Conservation (phyloP, 2,888 invertebrate genomes). For the Macrosiphum euphorbiae region DNA sequence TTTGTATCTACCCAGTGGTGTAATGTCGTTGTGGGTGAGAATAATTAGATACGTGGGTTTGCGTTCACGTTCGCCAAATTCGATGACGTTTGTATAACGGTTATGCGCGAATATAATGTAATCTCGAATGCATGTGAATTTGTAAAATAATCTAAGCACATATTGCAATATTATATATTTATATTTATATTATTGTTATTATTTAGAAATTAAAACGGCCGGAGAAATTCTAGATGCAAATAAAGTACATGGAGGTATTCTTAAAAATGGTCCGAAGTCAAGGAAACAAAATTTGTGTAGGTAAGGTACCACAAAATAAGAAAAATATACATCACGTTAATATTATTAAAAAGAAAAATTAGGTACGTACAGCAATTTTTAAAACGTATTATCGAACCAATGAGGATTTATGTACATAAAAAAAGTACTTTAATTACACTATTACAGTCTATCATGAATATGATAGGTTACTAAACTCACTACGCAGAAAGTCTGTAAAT, state of each 20-base stretch:
- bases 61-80: constrained; percentile 18
- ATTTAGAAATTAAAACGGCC: background rate
- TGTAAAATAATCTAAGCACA: background rate
- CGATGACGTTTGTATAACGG: background rate
- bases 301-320: background rate
- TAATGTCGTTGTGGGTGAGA: constrained; percentile 24
- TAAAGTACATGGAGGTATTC: background rate
- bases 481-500: background rate
- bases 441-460: background rate
- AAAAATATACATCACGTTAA: background rate
- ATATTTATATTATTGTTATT: too few species aligned
- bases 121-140: background rate
- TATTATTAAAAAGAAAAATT: background rate
- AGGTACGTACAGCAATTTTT: background rate
- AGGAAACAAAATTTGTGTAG: background rate
- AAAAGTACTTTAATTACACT: background rate
- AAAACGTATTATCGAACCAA: background rate
- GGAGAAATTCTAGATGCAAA: background rate
- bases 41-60: constrained; percentile 25
- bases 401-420: background rate
- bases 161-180: background rate
- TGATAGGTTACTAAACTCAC: background rate
- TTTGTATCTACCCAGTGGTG: background rate
- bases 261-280: too few species aligned
- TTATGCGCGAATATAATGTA: background rate